Percentiles rank a stretch among this genome's conserved stretches.
phyloP scores from a whole-genome alignment of 2,113 vertebrate species.

The Caracal caracal region DNA sequence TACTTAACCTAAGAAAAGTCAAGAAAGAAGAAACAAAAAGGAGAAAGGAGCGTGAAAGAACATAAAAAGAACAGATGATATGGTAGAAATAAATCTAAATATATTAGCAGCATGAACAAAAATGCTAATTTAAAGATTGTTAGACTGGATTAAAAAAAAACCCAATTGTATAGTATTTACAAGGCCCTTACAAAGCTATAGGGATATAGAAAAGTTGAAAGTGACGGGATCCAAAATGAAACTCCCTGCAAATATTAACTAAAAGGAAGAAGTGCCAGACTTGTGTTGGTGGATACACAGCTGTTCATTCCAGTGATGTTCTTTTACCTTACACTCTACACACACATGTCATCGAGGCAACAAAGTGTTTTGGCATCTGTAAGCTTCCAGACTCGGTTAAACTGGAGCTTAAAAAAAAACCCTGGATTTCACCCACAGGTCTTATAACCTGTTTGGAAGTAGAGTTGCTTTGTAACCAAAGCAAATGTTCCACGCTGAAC shows the following conservation, averaged over 20 bases:
- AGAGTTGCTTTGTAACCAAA: neutral
- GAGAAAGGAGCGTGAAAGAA: neutral
- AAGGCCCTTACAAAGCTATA: neutral
- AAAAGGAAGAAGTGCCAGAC: neutral
- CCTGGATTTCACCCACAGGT: neutral
- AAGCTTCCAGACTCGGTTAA: neutral
- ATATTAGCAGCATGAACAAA: neutral
- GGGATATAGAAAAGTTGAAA: neutral
- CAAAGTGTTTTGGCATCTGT: neutral
- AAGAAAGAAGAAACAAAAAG: neutral
- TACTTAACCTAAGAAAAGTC: neutral
- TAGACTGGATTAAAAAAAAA: neutral
- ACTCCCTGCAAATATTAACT: neutral
- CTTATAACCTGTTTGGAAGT: neutral
- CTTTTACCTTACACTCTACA: neutral
- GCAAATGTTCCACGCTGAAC: neutral
- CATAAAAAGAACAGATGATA: neutral
- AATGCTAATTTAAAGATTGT: neutral
- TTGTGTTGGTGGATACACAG: too few species aligned
- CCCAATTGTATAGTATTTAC: neutral
- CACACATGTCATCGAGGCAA: neutral
- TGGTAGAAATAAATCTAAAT: slow-evolving; percentile 19
- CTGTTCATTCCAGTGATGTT: neutral
- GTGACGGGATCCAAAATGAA: neutral
- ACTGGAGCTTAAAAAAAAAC: neutral